Base-by-base conservation (phyloP, 2,113 vertebrate species). In the Nematolebias whitei region DNA sequence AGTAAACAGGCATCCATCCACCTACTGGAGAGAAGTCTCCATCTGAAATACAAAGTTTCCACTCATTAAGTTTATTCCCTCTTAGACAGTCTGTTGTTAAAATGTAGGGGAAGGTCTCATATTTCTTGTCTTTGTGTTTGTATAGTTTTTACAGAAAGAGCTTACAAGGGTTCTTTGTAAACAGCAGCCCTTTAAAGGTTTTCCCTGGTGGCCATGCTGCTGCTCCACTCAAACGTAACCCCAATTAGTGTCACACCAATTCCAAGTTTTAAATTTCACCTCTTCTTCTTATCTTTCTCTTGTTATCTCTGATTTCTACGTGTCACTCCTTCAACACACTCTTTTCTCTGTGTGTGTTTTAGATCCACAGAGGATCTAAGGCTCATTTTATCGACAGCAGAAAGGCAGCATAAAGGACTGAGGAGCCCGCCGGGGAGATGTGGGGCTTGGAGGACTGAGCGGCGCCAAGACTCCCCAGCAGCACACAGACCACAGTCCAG, bases 261-360 rank as follows among this genome's bases (percentile, higher is more conserved):
- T 80, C 68, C 65, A 74, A 58, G 86, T 78, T 81, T 86, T 70
- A 47, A 64, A 55, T 85, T 83, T 57, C 84, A 52, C 16, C 44
- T 59, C 61, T 62, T 55, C 62, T 63, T 65, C 26, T 44, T 1
- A 12, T 38, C 2, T 32, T 22, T 24, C 13, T 35, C 54, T 23
- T 32, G 29, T 49, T 23, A 43, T 55, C 61, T 63, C 40, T 57
- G 16, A 20, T 62, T 63, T 57, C 65, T 29, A 2, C 35, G 20
- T n/a, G 19, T 50, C 60, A 39, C 40, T 14, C 18, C 39, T 59
- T 52, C 57, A 52, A 44, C 48, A 62, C 40, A n/a, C 23, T 61
- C 47, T 45, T 14, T 29, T 16, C 9, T 62, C 29, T 58, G 32
- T 51, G 19, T 71, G n/a, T 8, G 52, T 55, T 67, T 32, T 22